phyloP scores from a whole-genome alignment of 2,797 vertebrate species.

The Pangasius macronema region DNA sequence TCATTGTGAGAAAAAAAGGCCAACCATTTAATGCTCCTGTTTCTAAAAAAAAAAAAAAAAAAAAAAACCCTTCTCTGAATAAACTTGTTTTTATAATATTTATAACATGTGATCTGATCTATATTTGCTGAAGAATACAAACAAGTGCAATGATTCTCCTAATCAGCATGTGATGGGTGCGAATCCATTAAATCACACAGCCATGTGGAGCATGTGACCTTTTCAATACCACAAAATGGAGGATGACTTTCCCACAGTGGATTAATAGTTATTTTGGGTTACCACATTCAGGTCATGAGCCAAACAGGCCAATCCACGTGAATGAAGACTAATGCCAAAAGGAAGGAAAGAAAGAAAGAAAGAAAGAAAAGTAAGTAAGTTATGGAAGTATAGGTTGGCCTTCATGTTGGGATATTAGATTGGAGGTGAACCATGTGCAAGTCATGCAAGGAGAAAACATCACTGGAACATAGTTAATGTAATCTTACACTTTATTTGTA shows the following conservation, averaged over 20 bases:
- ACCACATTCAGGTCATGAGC: conserved; percentile 7
- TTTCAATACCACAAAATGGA: conserved; percentile 11
- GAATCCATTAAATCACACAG: conserved; percentile 7
- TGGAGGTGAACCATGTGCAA: conserved; percentile 20
- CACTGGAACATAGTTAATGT: not conserved
- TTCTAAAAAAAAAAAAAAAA: conserved; percentile 13
- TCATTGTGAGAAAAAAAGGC: conserved; percentile 47
- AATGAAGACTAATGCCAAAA: not conserved
- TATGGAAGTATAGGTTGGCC: not conserved
- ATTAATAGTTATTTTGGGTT: conserved; percentile 29
- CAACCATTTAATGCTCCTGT: conserved; percentile 45
- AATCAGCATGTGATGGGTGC: conserved; percentile 1
- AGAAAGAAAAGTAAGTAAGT: not conserved
- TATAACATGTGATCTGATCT: conserved; percentile 16
- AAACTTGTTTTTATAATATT: conserved; percentile 59
- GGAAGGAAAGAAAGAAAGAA: not conserved
- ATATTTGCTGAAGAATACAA: conserved; percentile 14
- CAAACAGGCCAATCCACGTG: not conserved
- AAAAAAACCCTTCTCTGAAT: conserved; percentile 56
- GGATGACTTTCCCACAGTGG: conserved; percentile 18
- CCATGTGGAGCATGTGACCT: conserved; percentile 22
- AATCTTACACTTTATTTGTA: not conserved
- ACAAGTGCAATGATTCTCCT: not conserved
- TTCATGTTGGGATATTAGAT: conserved; percentile 14
- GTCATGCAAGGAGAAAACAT: conserved; percentile 29